Conservation (phyloP, 1,140 invertebrate species). For the Trachelipus rathkii region DNA sequence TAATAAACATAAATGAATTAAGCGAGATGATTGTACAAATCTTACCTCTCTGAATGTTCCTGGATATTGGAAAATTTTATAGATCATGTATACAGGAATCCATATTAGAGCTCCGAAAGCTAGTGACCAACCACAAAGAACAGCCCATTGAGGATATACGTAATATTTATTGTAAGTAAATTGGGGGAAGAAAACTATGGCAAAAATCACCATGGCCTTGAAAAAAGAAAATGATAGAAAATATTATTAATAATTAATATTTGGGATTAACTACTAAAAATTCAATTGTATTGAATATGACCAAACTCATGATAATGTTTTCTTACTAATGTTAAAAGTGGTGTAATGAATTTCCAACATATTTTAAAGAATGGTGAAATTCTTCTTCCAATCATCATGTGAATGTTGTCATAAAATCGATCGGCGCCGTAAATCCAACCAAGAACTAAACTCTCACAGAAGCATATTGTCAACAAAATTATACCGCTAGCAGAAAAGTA, state of each 20-base stretch:
- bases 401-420: constrained; percentile 53
- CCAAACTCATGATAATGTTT: no score
- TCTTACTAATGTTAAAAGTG: constrained; percentile 53
- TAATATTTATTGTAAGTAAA: constrained; percentile 55
- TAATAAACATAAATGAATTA: no score
- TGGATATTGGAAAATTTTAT: constrained; percentile 47
- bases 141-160: constrained; percentile 57
- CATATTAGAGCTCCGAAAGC: constrained; percentile 57
- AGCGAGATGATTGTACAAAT: background rate
- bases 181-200: constrained; percentile 55
- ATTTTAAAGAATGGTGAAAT: constrained; percentile 53
- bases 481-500: constrained; percentile 60
- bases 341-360: constrained; percentile 55
- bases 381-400: constrained; percentile 54
- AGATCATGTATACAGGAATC: constrained; percentile 56
- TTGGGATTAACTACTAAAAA: no score
- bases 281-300: no score
- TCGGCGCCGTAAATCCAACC: constrained; percentile 56
- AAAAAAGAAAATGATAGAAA: constrained; percentile 35
- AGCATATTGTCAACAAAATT: constrained; percentile 54
- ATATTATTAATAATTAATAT: no score
- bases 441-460: constrained; percentile 54
- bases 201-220: constrained; percentile 59
- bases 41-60: constrained; percentile 49
- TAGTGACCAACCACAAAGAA: constrained; percentile 55